phyloP scores from a whole-genome alignment of 2,113 vertebrate species.

The Neomonachus schauinslandi region DNA sequence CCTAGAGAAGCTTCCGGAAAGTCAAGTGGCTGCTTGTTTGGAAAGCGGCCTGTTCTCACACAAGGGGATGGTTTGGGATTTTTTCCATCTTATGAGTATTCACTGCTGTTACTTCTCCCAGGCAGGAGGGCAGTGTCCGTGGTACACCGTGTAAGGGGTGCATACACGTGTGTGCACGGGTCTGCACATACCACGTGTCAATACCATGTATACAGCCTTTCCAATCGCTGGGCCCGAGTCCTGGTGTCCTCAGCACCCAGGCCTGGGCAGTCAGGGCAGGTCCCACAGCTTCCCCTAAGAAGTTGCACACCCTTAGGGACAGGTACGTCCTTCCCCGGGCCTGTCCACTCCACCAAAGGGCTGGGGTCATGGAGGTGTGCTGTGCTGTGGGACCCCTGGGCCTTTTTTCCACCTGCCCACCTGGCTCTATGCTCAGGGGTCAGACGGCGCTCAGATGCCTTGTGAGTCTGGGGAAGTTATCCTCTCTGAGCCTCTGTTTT shows the following conservation, averaged over 20 bases:
- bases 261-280: neutral
- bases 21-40: neutral
- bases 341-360: neutral
- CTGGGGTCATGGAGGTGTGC: neutral
- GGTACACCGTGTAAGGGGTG: accelerated
- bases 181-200: neutral
- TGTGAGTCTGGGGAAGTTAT: neutral
- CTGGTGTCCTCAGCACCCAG: neutral
- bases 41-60: neutral
- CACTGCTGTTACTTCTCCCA: neutral
- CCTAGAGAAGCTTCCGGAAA: neutral
- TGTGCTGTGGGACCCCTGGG: neutral
- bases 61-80: too few species aligned
- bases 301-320: too few species aligned
- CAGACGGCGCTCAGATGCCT: neutral
- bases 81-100: neutral
- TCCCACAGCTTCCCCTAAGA: neutral
- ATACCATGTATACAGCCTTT: neutral
- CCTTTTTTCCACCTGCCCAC: neutral
- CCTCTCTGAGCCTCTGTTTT: neutral
- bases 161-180: accelerated
- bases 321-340: neutral
- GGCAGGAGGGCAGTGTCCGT: neutral
- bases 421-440: neutral
- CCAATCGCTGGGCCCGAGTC: neutral